Base-by-base conservation (phyloP, 1,140 invertebrate species). In the Drosophila sucinea region DNA sequence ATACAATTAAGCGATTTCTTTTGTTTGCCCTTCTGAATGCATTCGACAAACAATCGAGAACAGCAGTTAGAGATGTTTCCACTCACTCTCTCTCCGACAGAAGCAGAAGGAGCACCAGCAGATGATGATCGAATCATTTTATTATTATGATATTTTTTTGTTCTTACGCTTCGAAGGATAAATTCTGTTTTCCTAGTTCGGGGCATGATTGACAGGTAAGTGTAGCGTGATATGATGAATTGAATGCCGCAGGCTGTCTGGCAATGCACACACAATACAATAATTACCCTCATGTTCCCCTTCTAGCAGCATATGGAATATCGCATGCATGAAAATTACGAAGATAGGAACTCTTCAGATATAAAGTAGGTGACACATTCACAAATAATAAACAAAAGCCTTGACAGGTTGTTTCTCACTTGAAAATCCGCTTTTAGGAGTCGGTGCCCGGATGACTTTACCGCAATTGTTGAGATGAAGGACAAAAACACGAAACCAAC, bases 111-210 rank as follows among this genome's bases (percentile, higher is more conserved):
- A 74, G 17, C n/a, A 35, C 33, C 33, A 60, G 77, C 64, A 64
- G 80, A 84, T 79, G 77, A 79, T 62, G 68, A 79, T 64, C 62
- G 23, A 58, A 58, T 58, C 17, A 58, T 58, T 58, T 78, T 75
- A 75, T 73, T 77, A 60, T 70, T 82, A 85, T 85, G 82, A 79
- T 70, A 72, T 81, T 86, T 86, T 86, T 66, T 61, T 86, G 81
- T 71, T 70, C 67, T 69, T 79, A 68, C 75, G 83, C 68, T 70
- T 73, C 68, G 55, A 62, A 72, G 82, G 83, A 87, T 79, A 81
- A 68, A 77, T 74, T 71, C 81, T 57, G 30, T 51, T 62, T 71
- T 70, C 58, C 58, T 66, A 64, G 70, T 81, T 73, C 75, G 17
- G 17, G 17, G 67, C 61, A 86, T 85, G 82, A 85, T 85, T 85